phyloP scores from a whole-genome alignment of 1,140 invertebrate genomes.

The Eufriesea mexicana region DNA sequence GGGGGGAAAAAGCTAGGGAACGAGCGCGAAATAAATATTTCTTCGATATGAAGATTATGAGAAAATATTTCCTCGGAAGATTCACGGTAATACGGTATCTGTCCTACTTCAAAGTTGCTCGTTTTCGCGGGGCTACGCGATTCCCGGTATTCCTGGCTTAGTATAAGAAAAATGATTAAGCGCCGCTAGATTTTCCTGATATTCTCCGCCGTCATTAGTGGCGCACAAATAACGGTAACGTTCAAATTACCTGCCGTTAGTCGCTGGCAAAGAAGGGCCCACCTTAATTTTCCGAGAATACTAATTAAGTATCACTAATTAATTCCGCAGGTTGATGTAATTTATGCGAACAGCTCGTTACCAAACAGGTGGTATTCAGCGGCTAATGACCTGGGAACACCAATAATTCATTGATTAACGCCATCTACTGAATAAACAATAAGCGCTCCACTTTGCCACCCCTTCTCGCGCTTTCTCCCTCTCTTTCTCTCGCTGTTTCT shows the following conservation, averaged over 20 bases:
- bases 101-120: too few relatives aligned
- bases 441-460: conserved; percentile 15
- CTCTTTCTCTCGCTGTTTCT: not conserved
- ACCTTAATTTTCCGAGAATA: conserved; percentile 53
- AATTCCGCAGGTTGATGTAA: conserved; percentile 57
- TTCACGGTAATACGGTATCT: too few relatives aligned
- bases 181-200: not conserved
- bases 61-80: too few relatives aligned
- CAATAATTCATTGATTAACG: conserved; percentile 69
- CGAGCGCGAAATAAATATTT: too few relatives aligned
- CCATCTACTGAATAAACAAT: conserved; percentile 64
- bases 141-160: too few relatives aligned
- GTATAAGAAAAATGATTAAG: not conserved
- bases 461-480: too few relatives aligned
- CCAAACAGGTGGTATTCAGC: conserved; percentile 63
- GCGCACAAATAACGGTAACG: conserved; percentile 13
- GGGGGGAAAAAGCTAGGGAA: too few relatives aligned
- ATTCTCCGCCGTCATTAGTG: conserved; percentile 4
- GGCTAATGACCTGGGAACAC: conserved; percentile 64
- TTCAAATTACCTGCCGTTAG: conserved; percentile 8
- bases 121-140: too few relatives aligned
- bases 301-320: conserved; percentile 62
- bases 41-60: too few relatives aligned
- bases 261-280: conserved; percentile 11
- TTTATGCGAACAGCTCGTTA: conserved; percentile 63